A percentile compares a stretch with the other conserved stretches of the same genome.
Conservation (phyloP, 2,888 invertebrate genomes). For the Dione juno region DNA sequence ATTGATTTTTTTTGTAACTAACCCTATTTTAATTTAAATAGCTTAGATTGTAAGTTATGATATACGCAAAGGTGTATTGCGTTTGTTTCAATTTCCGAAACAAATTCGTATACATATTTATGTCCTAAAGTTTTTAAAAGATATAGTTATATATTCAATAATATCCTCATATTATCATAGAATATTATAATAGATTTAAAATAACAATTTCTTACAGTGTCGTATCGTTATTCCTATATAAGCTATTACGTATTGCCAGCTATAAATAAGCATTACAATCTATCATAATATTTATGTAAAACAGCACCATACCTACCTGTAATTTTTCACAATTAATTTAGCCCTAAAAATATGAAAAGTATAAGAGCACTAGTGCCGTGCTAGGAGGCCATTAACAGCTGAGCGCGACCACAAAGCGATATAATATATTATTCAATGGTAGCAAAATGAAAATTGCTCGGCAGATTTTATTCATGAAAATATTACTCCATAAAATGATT, state of each 20-base stretch:
- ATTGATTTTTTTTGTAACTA: neutral
- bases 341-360: constrained; percentile 38
- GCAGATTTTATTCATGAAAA: constrained; percentile 53
- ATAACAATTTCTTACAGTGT: too few relatives aligned
- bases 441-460: constrained; percentile 53
- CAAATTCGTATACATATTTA: too few relatives aligned
- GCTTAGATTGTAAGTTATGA: too few relatives aligned
- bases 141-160: too few relatives aligned
- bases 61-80: too few relatives aligned
- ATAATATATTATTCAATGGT: constrained; percentile 54
- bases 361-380: constrained; percentile 44
- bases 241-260: neutral
- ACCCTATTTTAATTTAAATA: too few relatives aligned
- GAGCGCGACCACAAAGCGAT: constrained; percentile 50
- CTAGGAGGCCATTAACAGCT: constrained; percentile 52
- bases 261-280: neutral
- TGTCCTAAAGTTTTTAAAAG: too few relatives aligned
- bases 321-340: constrained; percentile 29
- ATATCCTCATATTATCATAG: too few relatives aligned
- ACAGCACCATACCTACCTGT: neutral
- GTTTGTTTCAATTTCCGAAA: too few relatives aligned
- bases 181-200: too few relatives aligned
- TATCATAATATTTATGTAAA: neutral
- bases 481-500: constrained; percentile 50
- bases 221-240: too few relatives aligned